These are phyloP conservation scores for Molothrus ater DNA, from an alignment of 2,797 vertebrate species.

Conservation along the genomic window DNA sequence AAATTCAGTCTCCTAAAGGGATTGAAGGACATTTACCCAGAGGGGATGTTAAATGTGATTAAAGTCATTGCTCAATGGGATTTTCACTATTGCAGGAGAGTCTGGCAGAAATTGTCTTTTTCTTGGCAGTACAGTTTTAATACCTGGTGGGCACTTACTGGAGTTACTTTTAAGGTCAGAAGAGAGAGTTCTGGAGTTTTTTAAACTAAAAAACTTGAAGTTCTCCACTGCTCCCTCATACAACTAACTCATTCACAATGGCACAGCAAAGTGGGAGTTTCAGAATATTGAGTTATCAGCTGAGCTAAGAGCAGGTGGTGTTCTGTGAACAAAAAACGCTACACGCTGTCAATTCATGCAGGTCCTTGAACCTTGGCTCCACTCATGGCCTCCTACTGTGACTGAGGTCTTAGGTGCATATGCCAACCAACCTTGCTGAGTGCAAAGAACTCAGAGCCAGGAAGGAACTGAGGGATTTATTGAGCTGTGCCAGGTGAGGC, in stretches of 20 bases:
- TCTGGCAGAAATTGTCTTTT: background rate
- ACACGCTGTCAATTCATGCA: background rate
- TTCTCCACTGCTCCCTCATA: background rate
- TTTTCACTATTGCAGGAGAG: background rate
- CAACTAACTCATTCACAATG: background rate
- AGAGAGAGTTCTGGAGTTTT: background rate
- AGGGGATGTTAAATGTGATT: background rate
- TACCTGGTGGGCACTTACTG: background rate
- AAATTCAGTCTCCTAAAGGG: background rate
- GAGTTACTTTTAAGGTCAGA: background rate
- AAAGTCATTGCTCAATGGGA: background rate
- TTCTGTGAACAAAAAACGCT: background rate
- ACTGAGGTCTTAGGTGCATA: background rate
- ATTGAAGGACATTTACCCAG: background rate
- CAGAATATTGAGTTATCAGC: background rate
- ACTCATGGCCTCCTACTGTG: rapidly evolving
- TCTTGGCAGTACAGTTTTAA: background rate
- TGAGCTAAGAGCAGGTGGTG: background rate
- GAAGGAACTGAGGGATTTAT: background rate
- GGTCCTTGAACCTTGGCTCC: background rate
- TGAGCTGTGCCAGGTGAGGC: background rate
- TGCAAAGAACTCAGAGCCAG: background rate
- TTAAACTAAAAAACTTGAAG: background rate
- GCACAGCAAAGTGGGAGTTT: background rate
- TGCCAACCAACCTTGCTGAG: background rate